Evolutionary conservation across 2,797 vertebrate species (phyloP).

Genomic region (Orestias chungarensis): DNA sequence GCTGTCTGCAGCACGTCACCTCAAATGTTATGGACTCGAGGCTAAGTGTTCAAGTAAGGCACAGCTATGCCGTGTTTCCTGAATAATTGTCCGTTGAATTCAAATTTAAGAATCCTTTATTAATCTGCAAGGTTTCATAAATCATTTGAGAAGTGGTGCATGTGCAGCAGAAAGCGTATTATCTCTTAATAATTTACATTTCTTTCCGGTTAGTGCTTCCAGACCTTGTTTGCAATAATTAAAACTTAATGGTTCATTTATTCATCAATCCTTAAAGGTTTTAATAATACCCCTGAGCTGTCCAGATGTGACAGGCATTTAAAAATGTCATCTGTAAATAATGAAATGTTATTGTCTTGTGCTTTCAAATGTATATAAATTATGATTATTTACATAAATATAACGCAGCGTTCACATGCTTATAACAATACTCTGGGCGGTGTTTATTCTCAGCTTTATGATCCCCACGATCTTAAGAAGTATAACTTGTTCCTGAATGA

Average conservation of each 20-base stretch:
- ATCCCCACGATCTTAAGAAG: constrained; percentile 68
- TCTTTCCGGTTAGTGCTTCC: too few species aligned
- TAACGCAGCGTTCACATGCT: neutral
- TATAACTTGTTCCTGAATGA: constrained; percentile 74
- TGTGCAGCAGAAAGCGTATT: too few species aligned
- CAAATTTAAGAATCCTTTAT: too few species aligned
- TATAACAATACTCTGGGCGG: neutral
- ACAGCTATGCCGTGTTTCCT: neutral
- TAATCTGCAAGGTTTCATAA: too few species aligned
- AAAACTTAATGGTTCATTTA: neutral
- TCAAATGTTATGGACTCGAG: constrained; percentile 85
- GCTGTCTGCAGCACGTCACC: constrained; percentile 86
- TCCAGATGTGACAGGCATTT: neutral
- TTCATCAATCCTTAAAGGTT: neutral
- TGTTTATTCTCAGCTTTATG: constrained; percentile 76
- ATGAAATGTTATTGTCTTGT: neutral
- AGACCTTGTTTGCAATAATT: too few species aligned
- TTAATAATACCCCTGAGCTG: neutral
- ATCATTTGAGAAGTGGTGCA: too few species aligned
- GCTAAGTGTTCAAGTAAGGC: constrained; percentile 81
- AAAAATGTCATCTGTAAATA: neutral
- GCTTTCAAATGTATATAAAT: neutral
- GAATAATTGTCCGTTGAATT: neutral
- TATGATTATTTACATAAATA: neutral
- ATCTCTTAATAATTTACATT: too few species aligned